These are phyloP conservation scores for Proterorhinus semilunaris DNA, from an alignment of 2,113 vertebrate species.

Conservation along the genomic window DNA sequence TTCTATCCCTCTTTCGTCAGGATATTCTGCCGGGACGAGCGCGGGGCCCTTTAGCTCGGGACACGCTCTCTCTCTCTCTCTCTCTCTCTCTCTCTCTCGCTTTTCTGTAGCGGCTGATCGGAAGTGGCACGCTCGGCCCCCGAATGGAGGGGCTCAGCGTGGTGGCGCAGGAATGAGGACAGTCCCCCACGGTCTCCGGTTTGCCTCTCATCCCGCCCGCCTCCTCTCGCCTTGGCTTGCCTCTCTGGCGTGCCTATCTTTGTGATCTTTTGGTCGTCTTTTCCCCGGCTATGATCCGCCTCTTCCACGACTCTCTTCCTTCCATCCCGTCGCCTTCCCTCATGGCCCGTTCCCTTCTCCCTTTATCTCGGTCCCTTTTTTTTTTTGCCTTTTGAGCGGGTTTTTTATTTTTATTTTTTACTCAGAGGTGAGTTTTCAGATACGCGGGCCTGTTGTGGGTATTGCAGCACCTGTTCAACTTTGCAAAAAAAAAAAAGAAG, in stretches of 20 bases:
- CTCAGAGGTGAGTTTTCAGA: conserved; percentile 49
- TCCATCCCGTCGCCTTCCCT: conserved; percentile 64
- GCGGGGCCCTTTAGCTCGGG: conserved; percentile 51
- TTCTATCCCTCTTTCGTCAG: conserved; percentile 41
- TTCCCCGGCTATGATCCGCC: conserved; percentile 68
- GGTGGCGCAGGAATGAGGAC: conserved; percentile 73
- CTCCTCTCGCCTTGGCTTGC: conserved; percentile 19
- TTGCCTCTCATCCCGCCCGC: conserved; percentile 41
- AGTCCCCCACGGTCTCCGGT: conserved; percentile 72
- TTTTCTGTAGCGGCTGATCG: conserved; percentile 52
- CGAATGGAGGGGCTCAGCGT: conserved; percentile 63
- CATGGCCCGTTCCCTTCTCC: conserved; percentile 57
- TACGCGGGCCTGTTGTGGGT: conserved; percentile 52
- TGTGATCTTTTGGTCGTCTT: conserved; percentile 69
- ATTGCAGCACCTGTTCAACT: conserved; percentile 68
- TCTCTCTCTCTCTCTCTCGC: conserved; percentile 23
- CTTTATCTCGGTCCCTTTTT: conserved; percentile 65
- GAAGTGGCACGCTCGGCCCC: conserved; percentile 63
- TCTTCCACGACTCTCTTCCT: conserved; percentile 64
- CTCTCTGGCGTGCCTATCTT: conserved; percentile 65
- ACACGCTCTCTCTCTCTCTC: conserved; percentile 40
- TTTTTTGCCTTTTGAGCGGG: conserved; percentile 49
- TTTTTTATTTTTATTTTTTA: conserved; percentile 6
- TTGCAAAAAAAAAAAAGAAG: conserved; percentile 23
- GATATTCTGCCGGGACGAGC: conserved; percentile 62